A percentile compares a stretch with the other conserved stretches of the same genome.
phyloP scores from a whole-genome alignment of 2,888 invertebrate species.

The Phengaris arion region DNA sequence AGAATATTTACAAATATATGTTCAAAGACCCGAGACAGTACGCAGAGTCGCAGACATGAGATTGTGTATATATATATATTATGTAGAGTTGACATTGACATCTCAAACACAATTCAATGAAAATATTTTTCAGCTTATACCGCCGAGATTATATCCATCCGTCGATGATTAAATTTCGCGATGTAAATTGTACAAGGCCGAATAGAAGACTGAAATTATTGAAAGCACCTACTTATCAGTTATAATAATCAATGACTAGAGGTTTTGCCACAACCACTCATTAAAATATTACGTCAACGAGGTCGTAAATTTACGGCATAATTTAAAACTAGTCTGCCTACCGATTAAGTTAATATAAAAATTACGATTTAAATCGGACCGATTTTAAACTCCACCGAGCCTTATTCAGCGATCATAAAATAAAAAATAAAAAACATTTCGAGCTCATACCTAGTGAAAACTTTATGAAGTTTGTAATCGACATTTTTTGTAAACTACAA shows the following conservation, averaged over 20 bases:
- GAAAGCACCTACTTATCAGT: background rate
- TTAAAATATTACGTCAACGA: background rate
- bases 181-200: background rate
- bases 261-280: background rate
- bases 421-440: background rate
- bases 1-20: no score
- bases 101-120: background rate
- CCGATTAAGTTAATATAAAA: background rate
- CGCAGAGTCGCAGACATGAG: no score
- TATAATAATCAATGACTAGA: background rate
- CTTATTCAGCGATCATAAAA: background rate
- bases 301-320: background rate
- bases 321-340: background rate
- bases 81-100: background rate
- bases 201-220: background rate
- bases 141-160: background rate
- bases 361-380: background rate
- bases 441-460: background rate
- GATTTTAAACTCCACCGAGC: background rate
- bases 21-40: no score
- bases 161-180: background rate
- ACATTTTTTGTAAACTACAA: background rate
- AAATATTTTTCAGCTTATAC: background rate
- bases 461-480: conserved; percentile 1
- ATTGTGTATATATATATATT: no score